These are phyloP conservation scores for Papilio machaon DNA, from an alignment of 1,140 invertebrate species.

Conservation along the genomic window DNA sequence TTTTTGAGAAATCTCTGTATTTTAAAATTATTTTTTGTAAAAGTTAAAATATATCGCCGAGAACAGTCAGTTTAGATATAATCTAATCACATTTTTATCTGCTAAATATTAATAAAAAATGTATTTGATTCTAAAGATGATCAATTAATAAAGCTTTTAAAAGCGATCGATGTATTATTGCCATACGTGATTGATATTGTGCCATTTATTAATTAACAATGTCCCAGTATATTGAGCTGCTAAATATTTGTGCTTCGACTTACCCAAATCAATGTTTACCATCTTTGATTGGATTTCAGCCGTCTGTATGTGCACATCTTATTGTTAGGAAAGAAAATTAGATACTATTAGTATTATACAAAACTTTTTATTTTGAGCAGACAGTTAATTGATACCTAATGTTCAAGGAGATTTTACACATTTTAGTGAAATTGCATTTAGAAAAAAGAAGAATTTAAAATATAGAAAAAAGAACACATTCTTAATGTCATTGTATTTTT, in stretches of 20 bases:
- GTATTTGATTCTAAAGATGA: background rate
- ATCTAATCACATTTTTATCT: too few species aligned
- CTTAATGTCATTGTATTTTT: too few species aligned
- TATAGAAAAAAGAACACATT: too few species aligned
- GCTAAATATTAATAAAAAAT: too few species aligned
- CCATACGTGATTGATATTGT: conserved; percentile 7
- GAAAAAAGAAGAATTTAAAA: too few species aligned
- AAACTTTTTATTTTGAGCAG: background rate
- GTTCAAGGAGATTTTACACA: too few species aligned
- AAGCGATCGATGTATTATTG: background rate
- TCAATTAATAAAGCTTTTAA: background rate
- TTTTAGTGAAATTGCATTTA: too few species aligned
- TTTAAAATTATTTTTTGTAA: too few species aligned
- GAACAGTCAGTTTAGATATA: too few species aligned
- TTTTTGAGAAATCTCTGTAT: too few species aligned
- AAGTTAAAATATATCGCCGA: too few species aligned
- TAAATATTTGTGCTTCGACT: conserved; percentile 33
- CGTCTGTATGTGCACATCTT: background rate
- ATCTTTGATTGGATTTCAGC: conserved; percentile 35
- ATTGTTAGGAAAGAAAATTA: background rate
- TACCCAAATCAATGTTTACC: conserved; percentile 31
- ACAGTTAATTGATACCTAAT: too few species aligned
- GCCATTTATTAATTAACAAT: background rate
- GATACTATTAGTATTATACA: background rate
- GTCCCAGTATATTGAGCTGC: conserved; percentile 26